These are phyloP conservation scores for Thaumetopoea pityocampa DNA, from an alignment of 1,140 invertebrate species.

Conservation along the genomic window DNA sequence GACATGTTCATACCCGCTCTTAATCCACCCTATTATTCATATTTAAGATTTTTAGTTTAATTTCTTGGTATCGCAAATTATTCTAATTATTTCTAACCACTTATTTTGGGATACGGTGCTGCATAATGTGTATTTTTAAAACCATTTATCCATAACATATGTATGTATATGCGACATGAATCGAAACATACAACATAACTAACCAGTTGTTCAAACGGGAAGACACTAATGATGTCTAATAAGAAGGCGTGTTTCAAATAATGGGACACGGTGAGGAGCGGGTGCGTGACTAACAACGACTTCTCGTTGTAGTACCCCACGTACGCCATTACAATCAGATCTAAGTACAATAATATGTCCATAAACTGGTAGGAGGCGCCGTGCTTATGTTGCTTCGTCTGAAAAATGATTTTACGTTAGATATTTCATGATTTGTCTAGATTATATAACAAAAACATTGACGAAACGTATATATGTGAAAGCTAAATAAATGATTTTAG, in stretches of 20 bases:
- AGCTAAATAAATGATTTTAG: no score
- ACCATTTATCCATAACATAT: no score
- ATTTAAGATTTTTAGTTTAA: no score
- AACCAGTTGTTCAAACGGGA: slow-evolving; percentile 64
- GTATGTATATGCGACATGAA: background rate
- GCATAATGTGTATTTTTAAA: no score
- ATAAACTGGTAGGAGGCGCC: slow-evolving; percentile 29
- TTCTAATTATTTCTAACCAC: no score
- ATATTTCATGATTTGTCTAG: no score
- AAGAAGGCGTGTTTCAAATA: slow-evolving; percentile 61
- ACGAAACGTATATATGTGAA: no score
- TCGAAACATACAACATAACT: slow-evolving; percentile 10
- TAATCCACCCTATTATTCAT: no score
- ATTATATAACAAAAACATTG: no score
- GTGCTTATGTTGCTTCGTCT: slow-evolving; percentile 46
- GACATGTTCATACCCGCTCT: no score
- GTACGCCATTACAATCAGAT: slow-evolving; percentile 62
- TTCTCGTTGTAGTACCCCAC: slow-evolving; percentile 63
- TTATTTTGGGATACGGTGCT: background rate
- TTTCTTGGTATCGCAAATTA: no score
- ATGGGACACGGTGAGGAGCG: slow-evolving; percentile 47
- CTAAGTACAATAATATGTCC: slow-evolving; percentile 51
- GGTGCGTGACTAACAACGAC: slow-evolving; percentile 62
- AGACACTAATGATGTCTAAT: slow-evolving; percentile 52
- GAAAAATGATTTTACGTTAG: slow-evolving; percentile 20